Evolutionary conservation across 2,888 invertebrate species (phyloP), one percentile per base, ranked within the genome.

Genomic region (Helicoverpa assulta): DNA sequence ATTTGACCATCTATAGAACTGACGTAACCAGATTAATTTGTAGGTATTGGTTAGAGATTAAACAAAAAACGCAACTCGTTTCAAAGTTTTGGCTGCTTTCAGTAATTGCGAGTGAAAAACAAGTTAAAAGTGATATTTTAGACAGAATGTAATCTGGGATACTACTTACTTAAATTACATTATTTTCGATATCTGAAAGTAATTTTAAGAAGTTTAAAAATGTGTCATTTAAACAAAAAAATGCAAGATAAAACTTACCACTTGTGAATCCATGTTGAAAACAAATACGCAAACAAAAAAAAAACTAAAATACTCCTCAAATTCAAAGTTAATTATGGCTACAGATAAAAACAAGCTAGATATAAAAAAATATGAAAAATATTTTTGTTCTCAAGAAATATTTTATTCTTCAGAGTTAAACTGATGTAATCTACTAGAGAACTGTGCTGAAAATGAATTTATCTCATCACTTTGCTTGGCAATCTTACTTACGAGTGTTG

Each of bases 401-500:
- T 50, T 14, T 19, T 64, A 57, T 52, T 37, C 56, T 51, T 62
- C 33, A 40, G 37, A 50, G 43, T 54, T 10, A 33, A 16, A 78
- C 55, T 67, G 60, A 68, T 53, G 47, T 19, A 14, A 79, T 69
- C 62, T 57, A 5, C 12, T 58, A 33, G 29, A 65, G 61, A 71
- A 56, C 43, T 69, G 19, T 21, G 55, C 53, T 68, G 50, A 65
- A 56, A 65, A 52, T 57, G 54, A 43, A 21, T 57, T 75, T 82
- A 80, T 81, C 82, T 66, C 61, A 63, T 29, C 53, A 61, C 54
- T 5, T 40, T 55, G 26, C 16, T 62, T 55, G 59, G 37, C 73
- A 76, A 81, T 83, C 79, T 81, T 37, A n/a, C 26, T 56, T 37
- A 52, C 43, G 62, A 74, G 66, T 65, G 54, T 7, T 12, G 37